Evolutionary conservation across 2,888 invertebrate species (phyloP).

Genomic region (Clitarchus hookeri): DNA sequence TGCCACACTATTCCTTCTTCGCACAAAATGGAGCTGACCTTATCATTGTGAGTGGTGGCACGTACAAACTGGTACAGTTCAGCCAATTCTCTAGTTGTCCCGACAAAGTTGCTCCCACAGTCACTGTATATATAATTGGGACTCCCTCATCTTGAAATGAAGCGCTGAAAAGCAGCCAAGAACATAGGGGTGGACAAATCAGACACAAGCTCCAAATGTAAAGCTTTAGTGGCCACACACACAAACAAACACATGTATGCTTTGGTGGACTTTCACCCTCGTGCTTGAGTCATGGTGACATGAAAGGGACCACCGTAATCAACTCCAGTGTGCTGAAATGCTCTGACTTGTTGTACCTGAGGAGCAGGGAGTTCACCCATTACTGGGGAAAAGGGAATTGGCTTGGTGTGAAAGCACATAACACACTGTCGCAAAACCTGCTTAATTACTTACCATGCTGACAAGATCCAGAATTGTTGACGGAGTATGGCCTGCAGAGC

Average conservation of each 20-base stretch:
- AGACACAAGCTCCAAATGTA: neutral
- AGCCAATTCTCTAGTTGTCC: neutral
- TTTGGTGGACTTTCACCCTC: neutral
- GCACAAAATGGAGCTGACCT: too few relatives aligned
- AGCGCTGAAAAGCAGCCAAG: neutral
- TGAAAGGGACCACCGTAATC: neutral
- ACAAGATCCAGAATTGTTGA: neutral
- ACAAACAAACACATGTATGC: neutral
- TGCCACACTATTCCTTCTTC: too few relatives aligned
- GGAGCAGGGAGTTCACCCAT: neutral
- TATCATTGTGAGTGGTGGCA: too few relatives aligned
- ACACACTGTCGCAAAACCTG: neutral
- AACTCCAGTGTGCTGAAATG: neutral
- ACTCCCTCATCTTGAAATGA: neutral
- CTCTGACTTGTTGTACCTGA: neutral
- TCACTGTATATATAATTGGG: neutral
- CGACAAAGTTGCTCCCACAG: neutral
- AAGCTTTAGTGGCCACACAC: neutral
- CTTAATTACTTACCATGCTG: neutral
- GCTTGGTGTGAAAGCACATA: neutral
- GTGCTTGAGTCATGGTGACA: neutral
- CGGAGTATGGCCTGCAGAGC: neutral
- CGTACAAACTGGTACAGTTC: neutral
- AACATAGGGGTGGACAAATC: neutral
- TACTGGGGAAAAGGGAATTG: neutral